phyloP scores from a whole-genome alignment of 2,113 vertebrate species.

The Dendrocopos noguchii region DNA sequence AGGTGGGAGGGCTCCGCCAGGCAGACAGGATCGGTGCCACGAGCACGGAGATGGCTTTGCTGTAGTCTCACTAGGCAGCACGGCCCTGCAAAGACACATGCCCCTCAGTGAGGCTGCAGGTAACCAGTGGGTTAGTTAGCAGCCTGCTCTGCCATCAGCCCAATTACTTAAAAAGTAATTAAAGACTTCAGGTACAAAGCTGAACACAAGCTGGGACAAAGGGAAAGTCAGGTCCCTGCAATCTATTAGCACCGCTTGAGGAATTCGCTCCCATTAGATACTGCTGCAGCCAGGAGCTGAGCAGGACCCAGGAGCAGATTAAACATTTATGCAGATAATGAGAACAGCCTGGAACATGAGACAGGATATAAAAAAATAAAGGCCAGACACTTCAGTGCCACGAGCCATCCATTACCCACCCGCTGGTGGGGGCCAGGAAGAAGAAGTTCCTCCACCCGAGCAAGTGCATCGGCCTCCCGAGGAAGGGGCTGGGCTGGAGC shows the following conservation, averaged over 20 bases:
- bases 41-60: background rate
- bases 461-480: background rate
- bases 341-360: conserved; percentile 67
- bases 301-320: conserved; percentile 41
- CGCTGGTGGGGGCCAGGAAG: background rate
- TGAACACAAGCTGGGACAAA: background rate
- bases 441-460: background rate
- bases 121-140: background rate
- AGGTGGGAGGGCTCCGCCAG: background rate
- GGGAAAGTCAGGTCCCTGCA: conserved; percentile 43
- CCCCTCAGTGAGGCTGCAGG: background rate
- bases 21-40: background rate
- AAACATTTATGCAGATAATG: conserved; percentile 69
- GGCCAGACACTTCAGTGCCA: conserved; percentile 59
- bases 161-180: background rate
- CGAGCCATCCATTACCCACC: conserved; percentile 47
- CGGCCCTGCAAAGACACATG: rapidly evolving
- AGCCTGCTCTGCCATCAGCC: background rate
- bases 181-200: background rate
- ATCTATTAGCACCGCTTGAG: conserved; percentile 37
- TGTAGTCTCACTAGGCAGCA: too few relatives aligned
- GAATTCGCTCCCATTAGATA: conserved; percentile 32
- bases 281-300: conserved; percentile 22
- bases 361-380: conserved; percentile 65
- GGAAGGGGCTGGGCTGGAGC: background rate